phyloP scores from a whole-genome alignment of 2,888 invertebrate species.

The Gymnoscelis rufifasciata region DNA sequence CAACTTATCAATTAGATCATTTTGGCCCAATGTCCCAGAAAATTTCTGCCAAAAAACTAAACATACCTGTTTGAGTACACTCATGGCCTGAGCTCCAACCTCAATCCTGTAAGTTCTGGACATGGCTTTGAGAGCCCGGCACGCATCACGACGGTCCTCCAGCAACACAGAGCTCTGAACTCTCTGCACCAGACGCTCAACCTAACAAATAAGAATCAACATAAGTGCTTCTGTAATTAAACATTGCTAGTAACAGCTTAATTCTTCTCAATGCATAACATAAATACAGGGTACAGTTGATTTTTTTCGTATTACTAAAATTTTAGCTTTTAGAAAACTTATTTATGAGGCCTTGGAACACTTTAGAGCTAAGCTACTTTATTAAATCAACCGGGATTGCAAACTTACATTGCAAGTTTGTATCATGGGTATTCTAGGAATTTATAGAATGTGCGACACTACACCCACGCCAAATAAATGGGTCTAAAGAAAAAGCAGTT shows the following conservation, averaged over 20 bases:
- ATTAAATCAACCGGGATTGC: background rate
- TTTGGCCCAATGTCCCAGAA: too few species aligned
- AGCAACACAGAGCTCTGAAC: slow-evolving; percentile 94
- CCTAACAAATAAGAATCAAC: slow-evolving; percentile 63
- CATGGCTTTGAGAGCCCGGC: slow-evolving; percentile 94
- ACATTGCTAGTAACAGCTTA: too few species aligned
- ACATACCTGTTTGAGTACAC: slow-evolving; percentile 82
- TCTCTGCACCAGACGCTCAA: slow-evolving; percentile 95
- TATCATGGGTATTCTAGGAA: background rate
- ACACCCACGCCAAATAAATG: slow-evolving; percentile 32
- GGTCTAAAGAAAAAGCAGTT: slow-evolving; percentile 30
- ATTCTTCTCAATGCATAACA: too few species aligned
- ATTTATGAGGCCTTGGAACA: too few species aligned
- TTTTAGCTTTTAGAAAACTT: too few species aligned
- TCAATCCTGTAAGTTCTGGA: slow-evolving; percentile 95
- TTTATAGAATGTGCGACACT: slow-evolving; percentile 1
- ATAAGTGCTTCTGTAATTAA: too few species aligned
- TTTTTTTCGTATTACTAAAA: too few species aligned
- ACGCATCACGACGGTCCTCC: slow-evolving; percentile 97
- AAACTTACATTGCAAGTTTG: background rate
- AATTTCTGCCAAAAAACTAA: background rate
- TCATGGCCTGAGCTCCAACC: slow-evolving; percentile 96
- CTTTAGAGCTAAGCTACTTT: background rate
- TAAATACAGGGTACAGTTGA: too few species aligned
- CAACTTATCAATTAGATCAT: too few species aligned